A percentile compares a stretch with the other conserved stretches of the same genome.
Conservation (phyloP, 2,113 vertebrate species). For the Pao palembangensis region DNA sequence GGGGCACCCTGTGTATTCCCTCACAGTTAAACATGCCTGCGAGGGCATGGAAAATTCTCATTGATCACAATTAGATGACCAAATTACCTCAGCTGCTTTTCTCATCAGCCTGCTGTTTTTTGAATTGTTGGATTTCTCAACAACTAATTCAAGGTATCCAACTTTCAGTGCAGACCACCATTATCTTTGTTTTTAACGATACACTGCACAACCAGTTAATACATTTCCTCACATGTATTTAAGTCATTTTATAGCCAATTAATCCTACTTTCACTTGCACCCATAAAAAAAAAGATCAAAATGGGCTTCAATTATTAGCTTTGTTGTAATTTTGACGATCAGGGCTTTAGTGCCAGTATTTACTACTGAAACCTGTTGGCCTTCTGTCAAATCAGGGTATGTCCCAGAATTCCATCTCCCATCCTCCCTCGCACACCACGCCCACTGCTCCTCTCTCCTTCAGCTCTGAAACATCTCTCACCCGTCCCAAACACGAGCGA, state of each 20-base stretch:
- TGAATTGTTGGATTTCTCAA: no score
- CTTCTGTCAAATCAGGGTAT: slow-evolving; percentile 52
- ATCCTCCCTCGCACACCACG: slow-evolving; percentile 52
- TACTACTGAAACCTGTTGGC: slow-evolving; percentile 45
- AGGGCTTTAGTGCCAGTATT: slow-evolving; percentile 12
- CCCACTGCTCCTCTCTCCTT: slow-evolving; percentile 56
- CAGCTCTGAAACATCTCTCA: slow-evolving; percentile 61
- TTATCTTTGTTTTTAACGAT: background rate
- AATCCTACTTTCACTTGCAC: background rate
- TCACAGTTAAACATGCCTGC: no score
- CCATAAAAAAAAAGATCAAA: slow-evolving; percentile 27
- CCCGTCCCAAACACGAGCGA: slow-evolving; percentile 44
- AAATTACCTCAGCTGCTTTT: background rate
- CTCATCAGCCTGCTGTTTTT: background rate
- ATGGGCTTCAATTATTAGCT: background rate
- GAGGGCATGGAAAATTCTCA: no score
- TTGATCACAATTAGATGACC: no score
- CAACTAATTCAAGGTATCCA: no score
- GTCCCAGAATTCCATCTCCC: slow-evolving; percentile 61
- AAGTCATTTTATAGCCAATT: background rate
- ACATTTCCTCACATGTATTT: background rate
- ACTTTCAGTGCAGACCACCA: no score
- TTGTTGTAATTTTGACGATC: background rate
- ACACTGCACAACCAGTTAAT: background rate
- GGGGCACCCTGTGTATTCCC: no score